phyloP scores from a whole-genome alignment of 1,140 invertebrate genomes.

The Temnothorax curvispinosus region DNA sequence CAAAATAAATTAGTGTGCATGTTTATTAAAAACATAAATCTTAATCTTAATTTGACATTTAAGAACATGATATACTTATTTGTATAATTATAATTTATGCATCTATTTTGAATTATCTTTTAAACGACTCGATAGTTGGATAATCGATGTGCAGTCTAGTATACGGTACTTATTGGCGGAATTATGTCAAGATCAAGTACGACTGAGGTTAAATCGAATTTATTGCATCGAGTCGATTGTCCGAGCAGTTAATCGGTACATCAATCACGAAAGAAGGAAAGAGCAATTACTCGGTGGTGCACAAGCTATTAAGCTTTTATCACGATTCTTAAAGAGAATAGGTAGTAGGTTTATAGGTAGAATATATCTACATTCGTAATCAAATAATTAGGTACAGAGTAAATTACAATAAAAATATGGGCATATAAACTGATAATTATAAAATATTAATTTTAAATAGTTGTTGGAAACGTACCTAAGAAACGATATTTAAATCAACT shows the following conservation, averaged over 20 bases:
- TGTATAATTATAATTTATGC: neutral
- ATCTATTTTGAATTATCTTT: neutral
- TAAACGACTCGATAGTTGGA: neutral
- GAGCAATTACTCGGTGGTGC: slow-evolving; percentile 22
- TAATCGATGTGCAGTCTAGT: neutral
- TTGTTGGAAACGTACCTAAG: neutral
- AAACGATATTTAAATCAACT: neutral
- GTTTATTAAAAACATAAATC: neutral
- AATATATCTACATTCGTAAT: neutral
- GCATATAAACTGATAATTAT: neutral
- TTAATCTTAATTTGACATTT: neutral
- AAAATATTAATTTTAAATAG: neutral
- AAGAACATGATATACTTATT: neutral
- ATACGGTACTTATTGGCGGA: neutral
- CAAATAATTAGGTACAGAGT: neutral
- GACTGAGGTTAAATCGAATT: slow-evolving; percentile 46
- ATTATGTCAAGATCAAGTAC: slow-evolving; percentile 48
- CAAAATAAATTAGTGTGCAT: neutral
- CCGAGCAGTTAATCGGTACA: slow-evolving; percentile 40
- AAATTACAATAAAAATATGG: slow-evolving; percentile 1
- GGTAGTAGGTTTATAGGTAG: neutral
- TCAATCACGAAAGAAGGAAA: slow-evolving; percentile 46
- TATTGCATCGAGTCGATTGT: slow-evolving; percentile 39
- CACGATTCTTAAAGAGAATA: slow-evolving; percentile 23
- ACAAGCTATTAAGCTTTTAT: slow-evolving; percentile 52